Percentiles rank a stretch among this genome's conserved stretches.
Evolutionary conservation across 2,888 invertebrate species (phyloP).

Genomic region (Noctuana brunneofusca): DNA sequence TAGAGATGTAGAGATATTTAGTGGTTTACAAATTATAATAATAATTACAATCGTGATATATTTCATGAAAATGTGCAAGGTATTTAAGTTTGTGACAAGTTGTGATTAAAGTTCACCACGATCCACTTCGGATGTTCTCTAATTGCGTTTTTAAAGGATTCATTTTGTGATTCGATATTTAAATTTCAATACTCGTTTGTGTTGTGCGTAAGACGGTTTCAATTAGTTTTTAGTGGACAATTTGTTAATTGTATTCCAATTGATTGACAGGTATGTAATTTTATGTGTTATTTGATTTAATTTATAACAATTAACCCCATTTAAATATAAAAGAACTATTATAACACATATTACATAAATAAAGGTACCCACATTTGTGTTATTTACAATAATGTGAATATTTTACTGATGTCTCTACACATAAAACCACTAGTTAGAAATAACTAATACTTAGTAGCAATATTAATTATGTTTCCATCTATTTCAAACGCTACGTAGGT

Average conservation of each 20-base stretch:
- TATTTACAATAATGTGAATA: too few relatives aligned
- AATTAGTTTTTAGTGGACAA: conserved; percentile 29
- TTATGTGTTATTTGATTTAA: not conserved
- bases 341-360: too few relatives aligned
- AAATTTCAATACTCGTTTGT: conserved; percentile 12
- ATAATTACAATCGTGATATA: conserved; percentile 19
- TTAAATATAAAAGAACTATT: too few relatives aligned
- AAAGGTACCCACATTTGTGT: too few relatives aligned
- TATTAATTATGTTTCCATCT: too few relatives aligned
- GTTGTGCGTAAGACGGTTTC: conserved; percentile 26
- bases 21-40: not conserved
- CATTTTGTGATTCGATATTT: conserved; percentile 6
- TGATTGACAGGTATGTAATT: conserved; percentile 26
- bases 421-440: too few relatives aligned
- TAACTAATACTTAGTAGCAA: too few relatives aligned
- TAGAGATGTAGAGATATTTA: conserved; percentile 4
- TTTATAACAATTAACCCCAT: too few relatives aligned
- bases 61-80: conserved; percentile 42
- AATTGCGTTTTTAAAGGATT: conserved; percentile 21
- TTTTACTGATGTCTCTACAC: too few relatives aligned
- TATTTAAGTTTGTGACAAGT: conserved; percentile 63
- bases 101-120: conserved; percentile 64
- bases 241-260: conserved; percentile 3
- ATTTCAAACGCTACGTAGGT: too few relatives aligned
- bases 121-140: conserved; percentile 44